phyloP scores from a whole-genome alignment of 2,113 vertebrate species.

The Zootoca vivipara region DNA sequence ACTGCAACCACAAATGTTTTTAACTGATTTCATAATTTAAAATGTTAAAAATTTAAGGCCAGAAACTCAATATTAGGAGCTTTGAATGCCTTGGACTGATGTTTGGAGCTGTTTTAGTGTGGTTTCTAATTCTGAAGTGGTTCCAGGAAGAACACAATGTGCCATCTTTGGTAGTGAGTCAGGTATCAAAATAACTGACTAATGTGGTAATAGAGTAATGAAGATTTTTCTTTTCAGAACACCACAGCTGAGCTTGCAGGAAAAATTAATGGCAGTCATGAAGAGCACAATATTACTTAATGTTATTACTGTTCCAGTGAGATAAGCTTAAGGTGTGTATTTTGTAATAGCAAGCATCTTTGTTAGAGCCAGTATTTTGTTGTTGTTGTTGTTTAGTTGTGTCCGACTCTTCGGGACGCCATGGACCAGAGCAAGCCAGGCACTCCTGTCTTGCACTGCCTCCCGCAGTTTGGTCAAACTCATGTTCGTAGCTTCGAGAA shows the following conservation, averaged over 20 bases:
- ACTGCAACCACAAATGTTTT: not conserved
- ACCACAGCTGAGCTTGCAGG: not conserved
- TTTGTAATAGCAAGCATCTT: not conserved
- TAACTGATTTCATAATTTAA: not conserved
- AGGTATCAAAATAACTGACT: constrained; percentile 29
- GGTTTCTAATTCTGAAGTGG: constrained; percentile 21
- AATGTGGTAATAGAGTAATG: constrained; percentile 17
- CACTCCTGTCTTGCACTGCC: too few relatives aligned
- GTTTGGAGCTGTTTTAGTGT: constrained; percentile 11
- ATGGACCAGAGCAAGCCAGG: too few relatives aligned
- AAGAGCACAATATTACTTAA: not conserved
- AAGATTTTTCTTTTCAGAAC: not conserved
- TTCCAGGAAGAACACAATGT: constrained; percentile 34
- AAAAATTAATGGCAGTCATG: not conserved
- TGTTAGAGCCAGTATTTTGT: not conserved
- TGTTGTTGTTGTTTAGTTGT: too few relatives aligned
- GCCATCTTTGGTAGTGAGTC: constrained; percentile 22
- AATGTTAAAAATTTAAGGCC: not conserved
- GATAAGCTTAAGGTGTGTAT: not conserved
- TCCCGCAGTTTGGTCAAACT: too few relatives aligned
- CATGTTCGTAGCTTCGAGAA: too few relatives aligned
- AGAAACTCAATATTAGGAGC: not conserved
- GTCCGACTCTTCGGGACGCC: too few relatives aligned
- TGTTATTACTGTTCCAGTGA: not conserved
- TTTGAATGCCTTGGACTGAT: not conserved